Percentiles rank a stretch among this genome's conserved stretches.
Conservation (phyloP, 2,797 vertebrate genomes). For the Sebastes goodei region DNA sequence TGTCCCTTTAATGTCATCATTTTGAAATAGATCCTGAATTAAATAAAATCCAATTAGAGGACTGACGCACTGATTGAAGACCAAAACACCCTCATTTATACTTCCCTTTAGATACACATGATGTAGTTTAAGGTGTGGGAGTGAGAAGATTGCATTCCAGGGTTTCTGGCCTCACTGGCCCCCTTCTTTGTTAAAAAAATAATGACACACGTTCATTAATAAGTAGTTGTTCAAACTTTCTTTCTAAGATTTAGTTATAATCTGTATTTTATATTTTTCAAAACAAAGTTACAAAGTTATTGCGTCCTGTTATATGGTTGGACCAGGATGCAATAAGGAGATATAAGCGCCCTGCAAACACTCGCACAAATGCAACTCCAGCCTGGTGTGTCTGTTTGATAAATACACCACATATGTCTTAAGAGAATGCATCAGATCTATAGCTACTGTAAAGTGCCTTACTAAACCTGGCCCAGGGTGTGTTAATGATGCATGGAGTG, state of each 20-base stretch:
- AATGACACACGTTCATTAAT: neutral
- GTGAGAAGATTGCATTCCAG: neutral
- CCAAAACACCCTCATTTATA: neutral
- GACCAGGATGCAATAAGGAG: neutral
- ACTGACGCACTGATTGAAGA: neutral
- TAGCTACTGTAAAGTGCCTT: neutral
- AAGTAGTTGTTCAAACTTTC: neutral
- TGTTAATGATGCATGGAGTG: neutral
- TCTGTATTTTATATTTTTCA: neutral
- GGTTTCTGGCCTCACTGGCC: neutral
- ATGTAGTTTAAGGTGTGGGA: neutral
- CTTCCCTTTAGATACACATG: neutral
- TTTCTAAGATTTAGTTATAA: neutral
- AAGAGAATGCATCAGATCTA: neutral
- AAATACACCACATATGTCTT: neutral
- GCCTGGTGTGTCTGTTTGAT: neutral
- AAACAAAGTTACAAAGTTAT: neutral
- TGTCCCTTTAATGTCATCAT: neutral
- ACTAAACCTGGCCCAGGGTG: neutral
- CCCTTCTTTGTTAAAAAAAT: neutral
- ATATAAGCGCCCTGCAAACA: neutral
- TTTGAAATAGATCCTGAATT: neutral
- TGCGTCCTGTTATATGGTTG: neutral
- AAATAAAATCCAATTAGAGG: neutral
- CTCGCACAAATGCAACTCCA: neutral